phyloP scores from a whole-genome alignment of 2,888 invertebrate genomes.

The Calliphora vomitoria region DNA sequence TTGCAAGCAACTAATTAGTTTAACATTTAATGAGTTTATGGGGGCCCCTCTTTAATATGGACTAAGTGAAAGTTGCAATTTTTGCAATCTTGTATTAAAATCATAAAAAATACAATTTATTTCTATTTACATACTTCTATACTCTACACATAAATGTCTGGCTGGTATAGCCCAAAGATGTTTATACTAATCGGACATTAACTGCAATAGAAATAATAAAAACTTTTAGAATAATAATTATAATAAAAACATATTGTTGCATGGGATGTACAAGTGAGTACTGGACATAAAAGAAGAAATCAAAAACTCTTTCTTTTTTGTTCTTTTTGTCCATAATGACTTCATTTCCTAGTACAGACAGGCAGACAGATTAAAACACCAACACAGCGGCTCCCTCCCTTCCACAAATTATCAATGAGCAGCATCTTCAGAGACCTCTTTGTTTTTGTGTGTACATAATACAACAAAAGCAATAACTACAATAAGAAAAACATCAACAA shows the following conservation, averaged over 20 bases:
- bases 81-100: too few relatives aligned
- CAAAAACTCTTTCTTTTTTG: neutral
- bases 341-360: constrained; percentile 13
- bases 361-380: neutral
- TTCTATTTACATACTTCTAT: too few relatives aligned
- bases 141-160: too few relatives aligned
- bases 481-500: constrained; percentile 14
- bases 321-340: constrained; percentile 15
- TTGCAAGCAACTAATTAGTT: too few relatives aligned
- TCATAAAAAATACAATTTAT: too few relatives aligned
- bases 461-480: constrained; percentile 21
- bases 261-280: neutral
- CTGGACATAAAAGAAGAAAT: neutral
- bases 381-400: neutral
- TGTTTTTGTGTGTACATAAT: constrained; percentile 26
- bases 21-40: too few relatives aligned
- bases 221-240: constrained; percentile 4
- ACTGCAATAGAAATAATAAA: neutral
- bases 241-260: constrained; percentile 1
- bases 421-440: constrained; percentile 51
- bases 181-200: neutral
- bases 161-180: neutral
- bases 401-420: constrained; percentile 42
- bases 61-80: too few relatives aligned
- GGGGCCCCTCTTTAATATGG: too few relatives aligned